Evolutionary conservation across 2,113 vertebrate species (phyloP).

Genomic region (Pygoscelis antarcticus): DNA sequence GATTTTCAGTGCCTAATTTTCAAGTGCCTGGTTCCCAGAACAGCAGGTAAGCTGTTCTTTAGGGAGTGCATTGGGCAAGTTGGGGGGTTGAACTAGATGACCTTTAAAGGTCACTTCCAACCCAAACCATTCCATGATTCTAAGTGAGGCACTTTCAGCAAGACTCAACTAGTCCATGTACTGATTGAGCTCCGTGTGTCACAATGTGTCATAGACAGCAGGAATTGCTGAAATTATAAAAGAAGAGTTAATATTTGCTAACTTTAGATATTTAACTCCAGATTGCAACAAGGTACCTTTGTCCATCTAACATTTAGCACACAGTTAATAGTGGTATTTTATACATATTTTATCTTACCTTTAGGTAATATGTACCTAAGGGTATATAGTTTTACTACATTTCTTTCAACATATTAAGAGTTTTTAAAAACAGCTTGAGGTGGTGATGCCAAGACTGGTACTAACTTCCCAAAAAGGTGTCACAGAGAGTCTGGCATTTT

Average conservation of each 20-base stretch:
- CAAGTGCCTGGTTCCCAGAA: neutral
- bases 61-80: accelerated
- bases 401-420: neutral
- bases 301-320: neutral
- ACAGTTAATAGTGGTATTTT: neutral
- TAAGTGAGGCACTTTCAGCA: neutral
- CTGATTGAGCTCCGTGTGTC: neutral
- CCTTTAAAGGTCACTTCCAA: neutral
- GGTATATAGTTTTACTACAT: neutral
- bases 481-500: neutral
- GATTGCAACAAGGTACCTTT: neutral
- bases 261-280: neutral
- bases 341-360: neutral
- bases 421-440: neutral
- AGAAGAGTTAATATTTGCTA: neutral
- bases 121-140: neutral
- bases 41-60: neutral
- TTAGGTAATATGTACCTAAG: neutral
- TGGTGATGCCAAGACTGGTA: neutral
- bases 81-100: accelerated
- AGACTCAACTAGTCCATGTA: neutral
- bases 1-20: neutral
- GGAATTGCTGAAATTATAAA: neutral
- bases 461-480: neutral
- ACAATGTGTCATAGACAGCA: neutral